Evolutionary conservation across 2,888 invertebrate genomes (phyloP).

Genomic region (Andrena chrysosceles): DNA sequence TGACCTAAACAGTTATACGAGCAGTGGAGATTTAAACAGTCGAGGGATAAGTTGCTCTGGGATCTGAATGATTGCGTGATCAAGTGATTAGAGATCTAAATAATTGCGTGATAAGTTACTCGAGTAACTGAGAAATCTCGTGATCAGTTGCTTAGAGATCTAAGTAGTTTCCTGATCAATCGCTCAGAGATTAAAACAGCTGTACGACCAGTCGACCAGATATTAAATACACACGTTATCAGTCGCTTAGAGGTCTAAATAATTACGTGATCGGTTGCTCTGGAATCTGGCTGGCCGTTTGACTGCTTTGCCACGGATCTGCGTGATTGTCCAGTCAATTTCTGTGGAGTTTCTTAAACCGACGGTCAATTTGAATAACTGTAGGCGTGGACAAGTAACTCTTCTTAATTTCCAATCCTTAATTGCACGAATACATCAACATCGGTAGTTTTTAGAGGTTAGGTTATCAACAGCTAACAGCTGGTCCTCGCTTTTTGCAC

Average conservation of each 20-base stretch:
- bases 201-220: constrained; percentile 10
- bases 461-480: too few species aligned
- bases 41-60: background rate
- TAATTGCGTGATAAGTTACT: constrained; percentile 26
- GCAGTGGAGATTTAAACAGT: constrained; percentile 8
- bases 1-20: background rate
- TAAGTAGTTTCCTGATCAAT: background rate
- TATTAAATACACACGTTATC: constrained; percentile 25
- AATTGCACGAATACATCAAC: too few species aligned
- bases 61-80: constrained; percentile 32
- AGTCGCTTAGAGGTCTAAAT: background rate
- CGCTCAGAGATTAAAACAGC: constrained; percentile 17
- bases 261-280: constrained; percentile 9
- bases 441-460: too few species aligned
- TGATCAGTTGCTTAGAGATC: constrained; percentile 19
- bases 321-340: constrained; percentile 4
- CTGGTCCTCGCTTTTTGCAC: too few species aligned
- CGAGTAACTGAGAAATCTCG: constrained; percentile 18
- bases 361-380: background rate
- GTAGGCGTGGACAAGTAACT: background rate
- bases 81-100: constrained; percentile 27
- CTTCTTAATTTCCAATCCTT: background rate
- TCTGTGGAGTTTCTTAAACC: background rate
- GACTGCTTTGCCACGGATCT: background rate
- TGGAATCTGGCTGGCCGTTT: background rate